Conservation (phyloP, 2,888 invertebrate genomes). For the Rugalucina vietnamica region DNA sequence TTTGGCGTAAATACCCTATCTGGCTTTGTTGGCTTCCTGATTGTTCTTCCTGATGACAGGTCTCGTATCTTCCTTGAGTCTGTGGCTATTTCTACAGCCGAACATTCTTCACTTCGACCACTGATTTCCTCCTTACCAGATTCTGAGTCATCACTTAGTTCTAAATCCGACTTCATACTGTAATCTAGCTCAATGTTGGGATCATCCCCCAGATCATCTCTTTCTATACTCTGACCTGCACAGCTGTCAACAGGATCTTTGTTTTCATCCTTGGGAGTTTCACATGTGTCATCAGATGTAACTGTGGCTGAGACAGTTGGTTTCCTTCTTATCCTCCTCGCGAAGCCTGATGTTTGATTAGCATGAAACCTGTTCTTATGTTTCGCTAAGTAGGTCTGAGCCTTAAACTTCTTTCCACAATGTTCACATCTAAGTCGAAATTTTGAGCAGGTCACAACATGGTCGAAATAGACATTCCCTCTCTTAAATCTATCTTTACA, state of each 20-base stretch:
- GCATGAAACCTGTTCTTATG: not conserved
- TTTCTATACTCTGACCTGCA: too few relatives aligned
- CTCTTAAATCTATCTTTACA: too few relatives aligned
- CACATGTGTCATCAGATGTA: too few relatives aligned
- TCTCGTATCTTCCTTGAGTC: not conserved
- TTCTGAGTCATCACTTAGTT: not conserved
- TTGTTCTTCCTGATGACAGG: not conserved
- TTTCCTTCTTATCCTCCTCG: too few relatives aligned
- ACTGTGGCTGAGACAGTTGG: too few relatives aligned
- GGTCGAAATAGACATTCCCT: not conserved
- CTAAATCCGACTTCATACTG: not conserved
- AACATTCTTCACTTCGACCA: not conserved
- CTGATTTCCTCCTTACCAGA: not conserved
- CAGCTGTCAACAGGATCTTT: too few relatives aligned
- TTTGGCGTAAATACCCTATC: not conserved
- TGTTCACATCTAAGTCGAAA: not conserved
- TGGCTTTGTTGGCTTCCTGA: not conserved
- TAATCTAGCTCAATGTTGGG: too few relatives aligned
- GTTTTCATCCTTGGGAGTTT: too few relatives aligned
- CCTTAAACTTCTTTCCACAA: not conserved
- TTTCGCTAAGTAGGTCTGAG: not conserved
- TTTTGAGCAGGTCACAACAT: not conserved
- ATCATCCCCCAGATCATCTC: too few relatives aligned
- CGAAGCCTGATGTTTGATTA: too few relatives aligned
- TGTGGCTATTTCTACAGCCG: not conserved